A percentile compares a stretch with the other conserved stretches of the same genome.
Conservation (phyloP, 2,113 vertebrate genomes). For the Numenius arquata region DNA sequence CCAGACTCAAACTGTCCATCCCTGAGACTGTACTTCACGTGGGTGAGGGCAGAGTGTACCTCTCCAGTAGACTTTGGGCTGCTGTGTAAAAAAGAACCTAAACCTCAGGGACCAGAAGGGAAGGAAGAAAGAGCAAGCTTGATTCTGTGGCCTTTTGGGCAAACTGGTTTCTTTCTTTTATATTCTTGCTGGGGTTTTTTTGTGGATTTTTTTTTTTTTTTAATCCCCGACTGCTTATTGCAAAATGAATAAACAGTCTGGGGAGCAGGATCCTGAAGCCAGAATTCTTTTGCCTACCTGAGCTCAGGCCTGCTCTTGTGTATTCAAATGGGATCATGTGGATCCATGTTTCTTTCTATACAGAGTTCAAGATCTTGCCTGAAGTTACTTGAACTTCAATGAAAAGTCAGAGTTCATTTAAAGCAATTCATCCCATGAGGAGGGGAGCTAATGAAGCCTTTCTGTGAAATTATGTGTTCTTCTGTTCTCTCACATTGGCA, state of each 20-base stretch:
- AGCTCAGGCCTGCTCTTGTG: not conserved
- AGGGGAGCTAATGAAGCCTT: not conserved
- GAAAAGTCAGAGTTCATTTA: not conserved
- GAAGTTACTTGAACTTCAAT: not conserved
- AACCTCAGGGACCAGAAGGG: not conserved
- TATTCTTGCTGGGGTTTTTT: not conserved
- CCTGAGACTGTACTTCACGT: not conserved
- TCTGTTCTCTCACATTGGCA: not conserved
- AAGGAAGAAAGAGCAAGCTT: not conserved
- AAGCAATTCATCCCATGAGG: not conserved
- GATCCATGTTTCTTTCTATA: not conserved
- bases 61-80: not conserved
- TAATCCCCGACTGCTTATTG: not conserved
- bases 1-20: not conserved
- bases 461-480: not conserved
- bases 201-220: not conserved
- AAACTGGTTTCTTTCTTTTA: not conserved
- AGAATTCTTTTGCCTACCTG: not conserved
- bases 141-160: not conserved
- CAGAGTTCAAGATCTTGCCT: not conserved
- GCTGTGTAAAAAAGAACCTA: not conserved
- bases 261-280: not conserved
- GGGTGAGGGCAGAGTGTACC: not conserved
- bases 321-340: not conserved
- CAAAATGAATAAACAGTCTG: not conserved